Base-by-base conservation (phyloP, 2,797 vertebrate species). In the Chelon labrosus region DNA sequence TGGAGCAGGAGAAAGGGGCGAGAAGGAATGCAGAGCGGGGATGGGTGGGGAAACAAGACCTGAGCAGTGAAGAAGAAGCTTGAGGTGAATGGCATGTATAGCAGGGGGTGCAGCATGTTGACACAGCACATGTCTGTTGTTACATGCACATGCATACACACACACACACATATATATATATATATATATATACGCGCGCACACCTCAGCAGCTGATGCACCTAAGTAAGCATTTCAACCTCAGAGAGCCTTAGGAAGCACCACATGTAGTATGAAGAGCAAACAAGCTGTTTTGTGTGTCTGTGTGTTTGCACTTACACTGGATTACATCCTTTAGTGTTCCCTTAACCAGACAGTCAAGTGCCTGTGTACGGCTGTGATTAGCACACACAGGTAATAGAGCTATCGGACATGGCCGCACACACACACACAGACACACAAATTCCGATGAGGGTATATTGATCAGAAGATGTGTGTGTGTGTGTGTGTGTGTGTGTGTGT, bases 371-470 rank as follows among this genome's bases (percentile, higher is more conserved):
- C 42, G 2, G 38, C 72, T 80, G 85, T 86, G 84, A 90, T 91
- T 88, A 87, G 76, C 54, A 2, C 50, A 70, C 69, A 37, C 78
- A 79, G 85, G 84, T 89, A 93, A 94, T 93, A 85, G 89, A 94
- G 92, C 85, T 60, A 80, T 92, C 73, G 27, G 71, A 77, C 58
- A 38, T 69, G 46, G 75, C 41, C 38, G 13, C 56, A 62, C 71
- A 70, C 83, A 70, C 73, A 50, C 70, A 54, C 70, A 49, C 42
- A 19, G 42, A 8, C 31, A 13, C 35, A 9, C 72, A 31, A 31
- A 31, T 31, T 31, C 31, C 31, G 31, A 2, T 5, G 70, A 38
- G 37, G 46, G 50, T 49, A n/a, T 88, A 93, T 93, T 80, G 93
- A 94, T 92, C 87, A 86, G 55, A 37, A 10, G 71, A 79, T 22